Conservation (phyloP, 2,888 invertebrate genomes). For the Petrophora chlorosata region DNA sequence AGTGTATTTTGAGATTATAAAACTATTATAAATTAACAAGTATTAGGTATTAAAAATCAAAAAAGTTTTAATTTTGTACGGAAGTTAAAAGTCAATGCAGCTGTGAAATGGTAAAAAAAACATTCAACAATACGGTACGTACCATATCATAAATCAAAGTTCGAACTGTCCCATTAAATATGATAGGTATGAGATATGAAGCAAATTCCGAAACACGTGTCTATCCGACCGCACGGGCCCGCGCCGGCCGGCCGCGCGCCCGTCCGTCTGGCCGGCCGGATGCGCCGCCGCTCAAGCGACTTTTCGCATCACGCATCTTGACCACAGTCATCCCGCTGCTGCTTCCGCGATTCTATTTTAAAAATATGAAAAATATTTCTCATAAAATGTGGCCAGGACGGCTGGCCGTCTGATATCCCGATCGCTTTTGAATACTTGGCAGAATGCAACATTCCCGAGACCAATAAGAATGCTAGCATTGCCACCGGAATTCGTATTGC, state of each 20-base stretch:
- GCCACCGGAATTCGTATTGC: conserved; percentile 25
- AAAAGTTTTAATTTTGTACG: no score
- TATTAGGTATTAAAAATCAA: no score
- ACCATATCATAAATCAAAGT: neutral
- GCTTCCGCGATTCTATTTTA: conserved; percentile 31
- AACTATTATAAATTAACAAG: no score
- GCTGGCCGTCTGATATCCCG: conserved; percentile 5
- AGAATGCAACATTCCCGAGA: conserved; percentile 26
- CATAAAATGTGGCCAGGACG: conserved; percentile 12
- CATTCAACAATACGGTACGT: no score
- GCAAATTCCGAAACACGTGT: conserved; percentile 3
- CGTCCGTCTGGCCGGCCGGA: conserved; percentile 10
- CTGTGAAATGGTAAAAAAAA: no score
- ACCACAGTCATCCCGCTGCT: conserved; percentile 32
- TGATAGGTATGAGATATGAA: neutral
- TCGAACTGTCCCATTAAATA: no score
- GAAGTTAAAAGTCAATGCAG: no score
- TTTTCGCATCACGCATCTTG: conserved; percentile 45
- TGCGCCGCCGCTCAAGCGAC: conserved; percentile 15
- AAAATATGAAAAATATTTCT: conserved; percentile 28
- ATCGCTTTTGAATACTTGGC: conserved; percentile 27
- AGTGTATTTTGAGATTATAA: no score
- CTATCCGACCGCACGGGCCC: conserved; percentile 1
- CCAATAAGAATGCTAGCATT: conserved; percentile 14
- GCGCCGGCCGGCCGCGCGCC: neutral